A percentile compares a stretch with the other conserved stretches of the same genome.
phyloP scores from a whole-genome alignment of 2,888 invertebrate genomes.

The Nephrotoma flavescens region DNA sequence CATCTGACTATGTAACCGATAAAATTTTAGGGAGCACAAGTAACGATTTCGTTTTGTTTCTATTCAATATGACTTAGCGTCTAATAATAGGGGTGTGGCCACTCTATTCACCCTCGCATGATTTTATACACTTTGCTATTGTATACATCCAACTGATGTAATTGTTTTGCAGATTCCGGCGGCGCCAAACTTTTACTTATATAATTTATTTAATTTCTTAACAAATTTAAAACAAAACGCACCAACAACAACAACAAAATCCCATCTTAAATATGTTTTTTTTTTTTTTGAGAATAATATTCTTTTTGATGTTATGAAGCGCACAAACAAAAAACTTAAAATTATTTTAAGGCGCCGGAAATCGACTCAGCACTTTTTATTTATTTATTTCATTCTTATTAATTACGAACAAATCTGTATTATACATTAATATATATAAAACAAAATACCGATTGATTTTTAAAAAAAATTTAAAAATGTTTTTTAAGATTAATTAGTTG shows the following conservation, averaged over 20 bases:
- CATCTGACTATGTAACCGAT: too few relatives aligned
- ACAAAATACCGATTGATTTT: background rate
- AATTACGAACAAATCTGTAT: background rate
- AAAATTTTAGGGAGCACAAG: too few relatives aligned
- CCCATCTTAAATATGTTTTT: background rate
- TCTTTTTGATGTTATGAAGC: background rate
- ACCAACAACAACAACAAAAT: background rate
- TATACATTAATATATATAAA: background rate
- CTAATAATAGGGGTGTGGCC: background rate
- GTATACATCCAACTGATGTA: background rate
- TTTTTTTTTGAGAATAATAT: background rate
- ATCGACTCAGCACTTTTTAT: background rate
- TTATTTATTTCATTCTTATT: background rate
- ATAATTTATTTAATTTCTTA: background rate
- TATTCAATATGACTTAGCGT: background rate
- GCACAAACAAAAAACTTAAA: background rate
- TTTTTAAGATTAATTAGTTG: background rate
- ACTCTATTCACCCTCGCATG: background rate
- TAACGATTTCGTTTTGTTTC: too few relatives aligned
- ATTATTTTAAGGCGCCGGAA: background rate
- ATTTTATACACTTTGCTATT: background rate
- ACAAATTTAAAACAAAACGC: background rate
- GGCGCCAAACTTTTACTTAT: slow-evolving; percentile 1
- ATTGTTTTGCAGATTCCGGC: slow-evolving; percentile 4
- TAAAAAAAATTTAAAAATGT: background rate